Evolutionary conservation across 2,113 vertebrate species (phyloP), one percentile per base, ranked within the genome.

Genomic region (Megaptera novaeangliae): DNA sequence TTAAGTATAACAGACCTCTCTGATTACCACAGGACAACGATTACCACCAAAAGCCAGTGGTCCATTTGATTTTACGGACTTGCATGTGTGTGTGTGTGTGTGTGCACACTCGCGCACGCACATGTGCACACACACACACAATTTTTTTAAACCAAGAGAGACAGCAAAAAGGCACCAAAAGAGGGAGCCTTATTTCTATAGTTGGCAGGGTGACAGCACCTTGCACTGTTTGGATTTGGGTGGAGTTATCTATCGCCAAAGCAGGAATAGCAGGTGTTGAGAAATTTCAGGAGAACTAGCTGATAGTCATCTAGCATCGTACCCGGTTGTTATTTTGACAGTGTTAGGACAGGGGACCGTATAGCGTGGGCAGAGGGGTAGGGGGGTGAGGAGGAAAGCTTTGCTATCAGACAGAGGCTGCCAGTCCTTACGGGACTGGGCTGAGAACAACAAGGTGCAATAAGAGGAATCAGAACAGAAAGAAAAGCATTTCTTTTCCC

Each of bases 361-460:
- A 98, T 61, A 99, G 98, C 98, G 72, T 72, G 99, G 98, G 86
- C 96, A 97, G 77, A 92, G 96, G 92, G 93, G 91, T 85, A 41
- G 90, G 52, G 98, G 99, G 98, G 97, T 98, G 97, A 98, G 98
- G 98, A 98, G 97, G 98, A 98, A 99, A 99, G 99, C 99, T 99
- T 98, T 98, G 98, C 98, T 98, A 98, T 98, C 96, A 98, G 98
- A 99, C 99, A 99, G 95, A 99, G 98, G 99, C 99, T 99, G 99
- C 99, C 99, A 99, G 99, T 99, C 99, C 97, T 98, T 98, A 98
- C 36, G 98, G 96, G 99, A 99, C 99, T 99, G 98, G 98, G 97
- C 98, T 96, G 99, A 99, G 99, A 99, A 99, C 99, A 99, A 99
- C 99, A 99, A 99, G 99, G 99, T 99, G 99, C 99, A 99, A 99